These are phyloP conservation scores for Lepidocyrtoides sp. DNA, from an alignment of 2,888 invertebrate species.

Conservation along the genomic window DNA sequence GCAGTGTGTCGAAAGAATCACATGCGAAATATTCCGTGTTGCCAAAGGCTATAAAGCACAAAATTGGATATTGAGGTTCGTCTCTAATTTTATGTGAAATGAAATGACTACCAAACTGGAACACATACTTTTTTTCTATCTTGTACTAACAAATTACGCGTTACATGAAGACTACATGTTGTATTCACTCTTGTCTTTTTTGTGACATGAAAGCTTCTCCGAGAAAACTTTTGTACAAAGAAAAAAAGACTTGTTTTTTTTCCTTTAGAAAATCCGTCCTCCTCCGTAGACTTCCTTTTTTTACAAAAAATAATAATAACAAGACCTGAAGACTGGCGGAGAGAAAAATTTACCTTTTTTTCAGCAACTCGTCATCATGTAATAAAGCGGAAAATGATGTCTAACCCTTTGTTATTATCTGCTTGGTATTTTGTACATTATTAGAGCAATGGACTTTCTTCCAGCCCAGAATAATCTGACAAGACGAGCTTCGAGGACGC, in stretches of 20 bases:
- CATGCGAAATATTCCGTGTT: conserved; percentile 78
- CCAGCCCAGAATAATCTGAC: conserved; percentile 58
- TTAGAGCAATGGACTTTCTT: conserved; percentile 59
- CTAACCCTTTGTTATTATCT: conserved; percentile 48
- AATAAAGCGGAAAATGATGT: conserved; percentile 56
- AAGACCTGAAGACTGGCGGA: not conserved
- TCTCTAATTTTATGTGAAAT: conserved; percentile 77
- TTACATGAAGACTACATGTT: not conserved
- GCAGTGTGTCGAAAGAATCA: conserved; percentile 79
- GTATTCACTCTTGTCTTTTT: not conserved
- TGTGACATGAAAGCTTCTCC: not conserved
- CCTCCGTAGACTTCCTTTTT: not conserved
- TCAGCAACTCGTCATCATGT: not conserved
- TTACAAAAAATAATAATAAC: not conserved
- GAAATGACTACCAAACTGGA: conserved; percentile 57
- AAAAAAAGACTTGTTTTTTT: not conserved
- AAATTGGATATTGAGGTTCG: conserved; percentile 81
- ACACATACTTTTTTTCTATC: not conserved
- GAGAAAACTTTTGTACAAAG: not conserved
- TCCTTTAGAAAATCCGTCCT: no score
- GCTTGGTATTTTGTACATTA: conserved; percentile 41
- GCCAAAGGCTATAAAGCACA: conserved; percentile 77
- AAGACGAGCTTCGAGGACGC: conserved; percentile 64
- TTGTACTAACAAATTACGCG: not conserved
- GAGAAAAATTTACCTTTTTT: not conserved